These are phyloP conservation scores for Leptoclinus maculatus DNA, from an alignment of 2,797 vertebrate species.

Conservation along the genomic window DNA sequence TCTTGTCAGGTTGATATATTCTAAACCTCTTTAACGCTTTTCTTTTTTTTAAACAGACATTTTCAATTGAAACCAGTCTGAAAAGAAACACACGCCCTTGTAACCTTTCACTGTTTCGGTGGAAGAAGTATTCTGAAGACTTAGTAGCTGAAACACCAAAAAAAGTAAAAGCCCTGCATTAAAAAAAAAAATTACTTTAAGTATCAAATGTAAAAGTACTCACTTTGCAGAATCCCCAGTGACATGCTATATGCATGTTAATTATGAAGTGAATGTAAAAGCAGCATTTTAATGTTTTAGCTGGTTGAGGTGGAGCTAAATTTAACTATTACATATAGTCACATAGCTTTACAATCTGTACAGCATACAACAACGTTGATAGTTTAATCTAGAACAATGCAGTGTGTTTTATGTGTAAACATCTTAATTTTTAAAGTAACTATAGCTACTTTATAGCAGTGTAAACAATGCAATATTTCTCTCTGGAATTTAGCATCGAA, in stretches of 20 bases:
- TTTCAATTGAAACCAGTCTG: slow-evolving; percentile 38
- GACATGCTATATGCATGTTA: not conserved
- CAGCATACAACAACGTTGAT: not conserved
- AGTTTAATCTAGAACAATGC: not conserved
- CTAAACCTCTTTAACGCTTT: slow-evolving; percentile 36
- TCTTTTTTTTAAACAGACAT: slow-evolving; percentile 34
- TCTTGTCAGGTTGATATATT: slow-evolving; percentile 59
- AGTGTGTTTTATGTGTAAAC: not conserved
- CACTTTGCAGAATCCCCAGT: not conserved
- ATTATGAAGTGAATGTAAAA: not conserved
- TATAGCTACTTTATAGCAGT: not conserved
- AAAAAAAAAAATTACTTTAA: not conserved
- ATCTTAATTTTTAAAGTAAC: not conserved
- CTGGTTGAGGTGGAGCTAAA: not conserved
- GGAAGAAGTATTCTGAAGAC: not conserved
- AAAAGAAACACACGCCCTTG: slow-evolving; percentile 2
- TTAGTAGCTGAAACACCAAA: not conserved
- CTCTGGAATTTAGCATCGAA: not conserved
- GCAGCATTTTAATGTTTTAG: not conserved
- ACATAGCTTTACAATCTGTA: not conserved
- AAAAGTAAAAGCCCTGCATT: not conserved
- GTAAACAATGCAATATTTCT: not conserved
- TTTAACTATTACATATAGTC: not conserved
- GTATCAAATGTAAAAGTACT: not conserved
- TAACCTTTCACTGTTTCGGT: slow-evolving; percentile 7